These are phyloP conservation scores for Mesembrinibis cayennensis DNA, from an alignment of 2,113 vertebrate genomes.

Conservation along the genomic window DNA sequence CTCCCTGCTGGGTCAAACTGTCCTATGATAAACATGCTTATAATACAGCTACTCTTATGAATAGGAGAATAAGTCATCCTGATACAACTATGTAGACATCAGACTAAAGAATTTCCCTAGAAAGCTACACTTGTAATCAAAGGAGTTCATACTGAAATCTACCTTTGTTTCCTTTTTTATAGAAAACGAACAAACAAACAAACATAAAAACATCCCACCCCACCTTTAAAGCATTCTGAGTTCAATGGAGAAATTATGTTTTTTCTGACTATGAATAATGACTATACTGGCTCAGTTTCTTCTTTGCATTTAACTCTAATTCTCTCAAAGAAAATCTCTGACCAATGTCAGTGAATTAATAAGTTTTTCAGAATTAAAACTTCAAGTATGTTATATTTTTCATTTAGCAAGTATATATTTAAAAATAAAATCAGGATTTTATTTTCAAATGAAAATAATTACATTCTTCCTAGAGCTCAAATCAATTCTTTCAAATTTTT, in stretches of 20 bases:
- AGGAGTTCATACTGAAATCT: not conserved
- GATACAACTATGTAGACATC: not conserved
- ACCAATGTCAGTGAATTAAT: not conserved
- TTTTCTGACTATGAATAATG: not conserved
- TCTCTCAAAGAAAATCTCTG: not conserved
- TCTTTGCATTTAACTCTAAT: not conserved
- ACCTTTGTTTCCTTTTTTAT: not conserved
- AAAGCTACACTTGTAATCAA: not conserved
- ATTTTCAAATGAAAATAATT: not conserved
- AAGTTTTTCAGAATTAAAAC: not conserved
- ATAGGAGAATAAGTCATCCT: not conserved
- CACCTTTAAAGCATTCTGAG: not conserved
- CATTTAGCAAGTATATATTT: not conserved
- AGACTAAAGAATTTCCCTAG: not conserved
- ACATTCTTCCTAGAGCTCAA: not conserved
- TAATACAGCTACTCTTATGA: not conserved
- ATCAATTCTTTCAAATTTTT: not conserved
- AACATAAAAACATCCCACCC: accelerated
- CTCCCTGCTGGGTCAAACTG: not conserved
- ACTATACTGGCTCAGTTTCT: not conserved
- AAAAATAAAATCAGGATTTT: not conserved
- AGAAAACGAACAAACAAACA: not conserved
- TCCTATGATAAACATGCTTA: not conserved
- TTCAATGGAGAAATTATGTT: not conserved
- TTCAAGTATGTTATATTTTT: not conserved